Base-by-base conservation (phyloP, 2,113 vertebrate species). In the Melanostigma gelatinosum region DNA sequence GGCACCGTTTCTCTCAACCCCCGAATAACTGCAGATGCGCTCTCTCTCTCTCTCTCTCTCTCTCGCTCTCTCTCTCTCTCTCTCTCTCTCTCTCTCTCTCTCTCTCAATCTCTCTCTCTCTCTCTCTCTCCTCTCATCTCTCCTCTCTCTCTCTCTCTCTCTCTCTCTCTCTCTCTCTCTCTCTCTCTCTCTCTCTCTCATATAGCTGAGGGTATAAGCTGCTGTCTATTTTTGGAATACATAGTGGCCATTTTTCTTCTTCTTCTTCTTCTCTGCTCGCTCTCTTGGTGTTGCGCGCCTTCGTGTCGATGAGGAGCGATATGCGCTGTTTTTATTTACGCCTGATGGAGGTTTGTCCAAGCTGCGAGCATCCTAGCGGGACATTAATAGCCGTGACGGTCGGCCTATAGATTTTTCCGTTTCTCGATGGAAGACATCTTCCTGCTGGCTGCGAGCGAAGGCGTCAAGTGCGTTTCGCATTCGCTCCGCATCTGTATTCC, bases 1-100 rank as follows among this genome's bases (percentile, higher is more conserved):
- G 48, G 16, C 91, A 27, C 27, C 79, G 36, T 67, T 84, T 76
- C 54, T 77, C 83, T 70, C 79, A 7, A 48, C 90, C 90, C 55
- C 91, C 88, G 83, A 91, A 88, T 88, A 87, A 91, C 89, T 93
- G 90, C 89, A 89, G 92, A 94, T 93, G 80, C 69, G 63, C 52
- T 29, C 80, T 63, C 85, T 50, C 71, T 52, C 62, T 77, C 24
- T 24, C 24, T 24, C 24, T 24, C 24, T 1, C 24, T 24, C 69
- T 58, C 66, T 68, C 61, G 36, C 74, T 50, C 70, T 34, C 61
- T 46, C 73, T 69, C 72, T 46, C 48, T 57, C 73, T 69, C 72
- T 44, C 48, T 55, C 80, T 62, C 85, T 54, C 70, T 42, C 61
- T 77, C 68, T 62, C 70, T 72, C 61, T 40, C 73, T 48, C 69